Evolutionary conservation across 2,888 invertebrate species (phyloP), one percentile per base, ranked within the genome.

Genomic region (Drosophila lacicola): DNA sequence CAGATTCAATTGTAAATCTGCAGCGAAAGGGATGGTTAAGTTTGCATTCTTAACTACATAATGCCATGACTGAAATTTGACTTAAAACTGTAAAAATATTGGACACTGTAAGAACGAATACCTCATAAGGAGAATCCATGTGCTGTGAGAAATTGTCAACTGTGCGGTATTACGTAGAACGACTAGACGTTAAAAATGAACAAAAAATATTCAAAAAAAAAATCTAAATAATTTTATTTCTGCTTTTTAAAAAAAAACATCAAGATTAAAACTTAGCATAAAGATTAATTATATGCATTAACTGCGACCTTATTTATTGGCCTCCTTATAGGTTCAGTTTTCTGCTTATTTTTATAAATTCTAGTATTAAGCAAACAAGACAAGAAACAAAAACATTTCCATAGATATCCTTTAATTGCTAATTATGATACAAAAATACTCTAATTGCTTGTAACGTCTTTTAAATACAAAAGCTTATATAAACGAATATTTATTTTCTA

Each of bases 1-100:
- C 97, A 0, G 95, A 96, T 82, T 98, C 98, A 2, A 96, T 98
- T 71, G 92, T 95, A 45, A 98, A 98, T 92, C 93, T 98, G 19
- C 93, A 94, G 74, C 92, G 92, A 10, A 93, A 94, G 65, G 94
- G 94, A 3, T 93, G 95, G 34, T 94, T 78, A 46, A 55, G 14
- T 37, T 10, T 6, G n/a, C 19, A 17, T 13, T 46, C n/a, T 55
- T 21, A 14, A 25, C 1, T 39, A 34, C 6, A 4, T 21, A 13
- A 36, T 2, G n/a, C 9, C 9, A 57, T 37, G 8, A 41, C 4
- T 36, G 37, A 36, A 19, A 46, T 57, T 45, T 21, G 4, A 19
- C 19, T 13, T 21, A 34, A 34, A 14, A 4, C 4, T 33, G 13
- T 25, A 9, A 3, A 37, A 49, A 44, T 53, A 1, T 17, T 36